Conservation (phyloP, 2,888 invertebrate species). For the Drosophila mimetica region DNA sequence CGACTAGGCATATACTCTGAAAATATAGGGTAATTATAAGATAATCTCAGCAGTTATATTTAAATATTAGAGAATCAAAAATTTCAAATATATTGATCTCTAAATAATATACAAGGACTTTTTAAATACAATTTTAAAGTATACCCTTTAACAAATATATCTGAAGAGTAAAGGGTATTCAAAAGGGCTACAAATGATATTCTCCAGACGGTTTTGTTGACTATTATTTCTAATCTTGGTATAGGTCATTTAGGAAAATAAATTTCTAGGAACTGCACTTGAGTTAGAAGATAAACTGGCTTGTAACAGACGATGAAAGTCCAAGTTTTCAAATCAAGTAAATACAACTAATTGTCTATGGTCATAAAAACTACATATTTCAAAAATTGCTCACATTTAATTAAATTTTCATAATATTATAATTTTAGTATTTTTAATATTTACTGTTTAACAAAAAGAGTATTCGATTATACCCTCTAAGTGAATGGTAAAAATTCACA, state of each 20-base stretch:
- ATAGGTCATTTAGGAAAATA: conserved; percentile 30
- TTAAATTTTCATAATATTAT: not conserved
- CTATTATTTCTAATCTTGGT: conserved; percentile 21
- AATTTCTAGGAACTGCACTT: conserved; percentile 29
- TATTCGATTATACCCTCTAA: not conserved
- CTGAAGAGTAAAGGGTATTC: not conserved
- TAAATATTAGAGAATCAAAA: too few species aligned
- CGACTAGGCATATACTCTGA: not conserved
- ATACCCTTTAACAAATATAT: not conserved
- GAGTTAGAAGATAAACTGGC: not conserved
- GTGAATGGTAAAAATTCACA: not conserved
- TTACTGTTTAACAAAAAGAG: not conserved
- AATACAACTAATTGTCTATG: not conserved
- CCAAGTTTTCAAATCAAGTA: conserved; percentile 6
- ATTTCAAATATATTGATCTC: too few species aligned
- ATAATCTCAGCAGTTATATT: too few species aligned
- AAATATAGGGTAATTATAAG: too few species aligned
- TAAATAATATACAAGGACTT: too few species aligned
- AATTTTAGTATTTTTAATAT: not conserved
- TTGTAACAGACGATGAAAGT: conserved; percentile 22
- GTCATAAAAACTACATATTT: not conserved
- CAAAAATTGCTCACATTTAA: not conserved
- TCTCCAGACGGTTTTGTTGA: not conserved
- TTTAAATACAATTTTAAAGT: too few species aligned
- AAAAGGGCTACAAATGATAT: rapidly evolving